A percentile compares a stretch with the other conserved stretches of the same genome.
These are phyloP conservation scores for Cuculus canorus DNA, from an alignment of 2,797 vertebrate species.

Conservation along the genomic window DNA sequence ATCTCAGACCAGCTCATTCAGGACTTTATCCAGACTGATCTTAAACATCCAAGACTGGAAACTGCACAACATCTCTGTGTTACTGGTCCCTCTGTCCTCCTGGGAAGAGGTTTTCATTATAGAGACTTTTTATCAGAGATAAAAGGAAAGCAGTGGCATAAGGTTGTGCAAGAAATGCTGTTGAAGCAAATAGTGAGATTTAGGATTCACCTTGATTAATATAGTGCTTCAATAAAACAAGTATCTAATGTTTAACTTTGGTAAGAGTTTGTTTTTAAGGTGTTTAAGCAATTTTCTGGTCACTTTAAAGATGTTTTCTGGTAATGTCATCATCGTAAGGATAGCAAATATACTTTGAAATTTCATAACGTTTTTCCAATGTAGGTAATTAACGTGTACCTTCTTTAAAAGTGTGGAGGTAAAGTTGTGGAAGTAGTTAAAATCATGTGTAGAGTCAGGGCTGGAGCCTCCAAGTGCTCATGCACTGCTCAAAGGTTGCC, in stretches of 20 bases:
- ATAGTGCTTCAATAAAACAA: neutral
- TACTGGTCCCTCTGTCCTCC: neutral
- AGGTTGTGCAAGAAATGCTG: neutral
- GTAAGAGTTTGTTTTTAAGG: neutral
- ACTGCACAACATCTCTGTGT: neutral
- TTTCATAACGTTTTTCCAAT: neutral
- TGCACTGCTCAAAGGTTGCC: neutral
- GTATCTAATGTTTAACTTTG: neutral
- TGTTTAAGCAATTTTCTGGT: neutral
- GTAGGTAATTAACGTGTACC: neutral
- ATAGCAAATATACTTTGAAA: neutral
- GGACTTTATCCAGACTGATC: neutral
- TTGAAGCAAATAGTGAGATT: neutral
- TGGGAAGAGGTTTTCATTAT: neutral
- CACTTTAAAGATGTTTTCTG: neutral
- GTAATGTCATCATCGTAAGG: neutral
- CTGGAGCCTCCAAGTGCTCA: neutral
- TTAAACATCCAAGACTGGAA: neutral
- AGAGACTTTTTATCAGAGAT: neutral
- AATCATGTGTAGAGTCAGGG: neutral
- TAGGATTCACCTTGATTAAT: constrained; percentile 4
- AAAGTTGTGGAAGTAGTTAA: neutral
- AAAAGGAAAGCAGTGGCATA: neutral
- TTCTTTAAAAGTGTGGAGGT: neutral
- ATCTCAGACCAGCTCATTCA: neutral